phyloP scores from a whole-genome alignment of 2,797 vertebrate species.

The Bovichtus variegatus region DNA sequence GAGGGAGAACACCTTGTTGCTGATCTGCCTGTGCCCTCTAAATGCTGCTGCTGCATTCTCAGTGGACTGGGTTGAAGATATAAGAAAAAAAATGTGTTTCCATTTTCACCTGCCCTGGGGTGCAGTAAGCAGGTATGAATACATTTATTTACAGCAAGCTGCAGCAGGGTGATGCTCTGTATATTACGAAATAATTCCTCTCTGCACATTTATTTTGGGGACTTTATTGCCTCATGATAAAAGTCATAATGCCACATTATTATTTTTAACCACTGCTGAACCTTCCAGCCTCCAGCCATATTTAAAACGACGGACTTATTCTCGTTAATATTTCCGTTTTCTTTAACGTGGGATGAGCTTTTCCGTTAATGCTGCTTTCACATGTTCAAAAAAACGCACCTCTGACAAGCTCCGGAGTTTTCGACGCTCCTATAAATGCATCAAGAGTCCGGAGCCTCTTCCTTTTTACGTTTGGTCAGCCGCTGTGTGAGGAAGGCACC shows the following conservation, averaged over 20 bases:
- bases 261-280: background rate
- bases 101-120: slow-evolving; percentile 1
- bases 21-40: slow-evolving; percentile 13
- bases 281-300: background rate
- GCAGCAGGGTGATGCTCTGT: slow-evolving; percentile 6
- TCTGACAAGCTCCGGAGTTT: slow-evolving; percentile 27
- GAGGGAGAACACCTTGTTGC: slow-evolving; percentile 19
- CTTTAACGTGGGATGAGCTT: background rate
- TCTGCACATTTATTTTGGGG: background rate
- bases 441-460: slow-evolving; percentile 32
- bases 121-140: background rate
- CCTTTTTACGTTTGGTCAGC: slow-evolving; percentile 21
- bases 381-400: slow-evolving; percentile 17
- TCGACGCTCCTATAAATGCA: slow-evolving; percentile 25
- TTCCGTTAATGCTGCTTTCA: background rate
- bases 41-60: slow-evolving; percentile 7
- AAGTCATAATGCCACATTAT: background rate
- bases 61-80: background rate
- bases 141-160: slow-evolving; percentile 8
- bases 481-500: slow-evolving; percentile 37
- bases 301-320: background rate
- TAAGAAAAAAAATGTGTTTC: slow-evolving; percentile 13
- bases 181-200: background rate
- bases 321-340: background rate
- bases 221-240: background rate